Conservation (phyloP, 1,140 invertebrate genomes). For the Dendroctonus valens region DNA sequence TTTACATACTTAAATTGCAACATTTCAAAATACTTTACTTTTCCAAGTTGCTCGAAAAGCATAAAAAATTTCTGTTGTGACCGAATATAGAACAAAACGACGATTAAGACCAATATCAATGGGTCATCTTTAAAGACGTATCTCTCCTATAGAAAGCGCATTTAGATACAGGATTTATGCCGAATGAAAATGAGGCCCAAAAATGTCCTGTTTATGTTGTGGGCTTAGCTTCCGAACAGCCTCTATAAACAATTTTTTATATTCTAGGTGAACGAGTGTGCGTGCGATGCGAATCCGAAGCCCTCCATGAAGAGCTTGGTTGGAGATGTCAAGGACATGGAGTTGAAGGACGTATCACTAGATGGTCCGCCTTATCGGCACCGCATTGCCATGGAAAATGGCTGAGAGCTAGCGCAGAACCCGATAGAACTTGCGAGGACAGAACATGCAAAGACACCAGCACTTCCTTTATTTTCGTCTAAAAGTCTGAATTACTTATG, state of each 20-base stretch:
- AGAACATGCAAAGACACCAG: slow-evolving; percentile 55
- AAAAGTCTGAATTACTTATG: slow-evolving; percentile 33
- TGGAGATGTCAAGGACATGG: slow-evolving; percentile 80
- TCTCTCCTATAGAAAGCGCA: too few species aligned
- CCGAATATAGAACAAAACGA: too few species aligned
- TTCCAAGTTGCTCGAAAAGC: too few species aligned
- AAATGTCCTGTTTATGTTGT: not conserved
- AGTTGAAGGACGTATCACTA: slow-evolving; percentile 65
- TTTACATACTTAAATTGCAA: too few species aligned
- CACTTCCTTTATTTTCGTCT: slow-evolving; percentile 69
- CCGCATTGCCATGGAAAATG: slow-evolving; percentile 83
- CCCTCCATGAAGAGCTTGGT: slow-evolving; percentile 66
- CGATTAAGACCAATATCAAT: too few species aligned
- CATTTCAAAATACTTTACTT: too few species aligned
- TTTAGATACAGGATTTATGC: not conserved
- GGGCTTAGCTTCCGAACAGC: not conserved
- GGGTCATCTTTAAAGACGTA: too few species aligned
- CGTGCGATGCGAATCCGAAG: slow-evolving; percentile 73
- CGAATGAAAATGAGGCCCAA: not conserved
- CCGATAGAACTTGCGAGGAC: slow-evolving; percentile 55
- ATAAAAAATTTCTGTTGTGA: too few species aligned
- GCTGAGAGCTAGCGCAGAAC: slow-evolving; percentile 63
- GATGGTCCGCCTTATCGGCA: slow-evolving; percentile 73
- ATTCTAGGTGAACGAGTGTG: slow-evolving; percentile 68
- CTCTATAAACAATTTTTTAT: not conserved